Base-by-base conservation (phyloP, 2,797 vertebrate species). In the Geotrypetes seraphini region DNA sequence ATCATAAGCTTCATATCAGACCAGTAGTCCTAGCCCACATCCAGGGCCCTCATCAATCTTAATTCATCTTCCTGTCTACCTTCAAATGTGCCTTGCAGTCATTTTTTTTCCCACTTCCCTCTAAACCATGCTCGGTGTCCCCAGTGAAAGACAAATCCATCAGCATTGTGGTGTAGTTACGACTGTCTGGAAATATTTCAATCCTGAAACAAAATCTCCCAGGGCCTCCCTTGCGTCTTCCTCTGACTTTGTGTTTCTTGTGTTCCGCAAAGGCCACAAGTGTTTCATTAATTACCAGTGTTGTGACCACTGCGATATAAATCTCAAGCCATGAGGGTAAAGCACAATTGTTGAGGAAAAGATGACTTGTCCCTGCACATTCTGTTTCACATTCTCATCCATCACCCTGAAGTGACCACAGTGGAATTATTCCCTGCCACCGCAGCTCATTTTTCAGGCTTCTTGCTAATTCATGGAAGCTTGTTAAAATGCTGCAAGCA, bases 291-390 rank as follows among this genome's bases (percentile, higher is more conserved):
- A 84, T 60, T 73, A 27, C 58, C 70, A 71, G 38, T 7, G 18
- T 60, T 52, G 43, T 39, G 55, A 58, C 32, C 11, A 22, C 26
- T 23, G 17, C 11, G 17, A 7, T 50, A 39, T 51, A 53, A 71
- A 78, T 75, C 46, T 56, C 25, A 28, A 62, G 57, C 57, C 58
- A 34, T 12, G 51, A 77, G 67, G 60, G 53, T 63, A 63, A 64
- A 75, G 57, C 64, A 71, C 79, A 79, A 77, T 80, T 80, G 73
- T 79, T 78, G 73, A 45, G 73, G 76, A 75, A 84, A 80, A 70
- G 69, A 87, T 77, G 77, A 73, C 72, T 71, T 76, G 70, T 84
- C 73, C 71, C 45, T 58, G 46, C 66, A 66, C 61, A 73, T 56
- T 76, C 74, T 66, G 61, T 73, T 82, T 71, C 69, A 71, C 50